Conservation (phyloP, 2,113 vertebrate genomes). For the Anoplopoma fimbria region DNA sequence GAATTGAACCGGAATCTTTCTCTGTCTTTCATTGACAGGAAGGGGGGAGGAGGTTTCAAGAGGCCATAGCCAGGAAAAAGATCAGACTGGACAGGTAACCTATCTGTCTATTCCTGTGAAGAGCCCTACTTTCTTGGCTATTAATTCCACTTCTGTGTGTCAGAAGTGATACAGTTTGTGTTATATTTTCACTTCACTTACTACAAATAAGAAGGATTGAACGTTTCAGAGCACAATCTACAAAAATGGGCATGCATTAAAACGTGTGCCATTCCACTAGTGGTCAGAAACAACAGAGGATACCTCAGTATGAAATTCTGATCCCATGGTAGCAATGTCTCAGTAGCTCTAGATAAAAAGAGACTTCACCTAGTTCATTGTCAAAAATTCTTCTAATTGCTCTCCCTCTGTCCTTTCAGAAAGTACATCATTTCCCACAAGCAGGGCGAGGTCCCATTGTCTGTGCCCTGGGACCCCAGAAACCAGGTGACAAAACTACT, state of each 20-base stretch:
- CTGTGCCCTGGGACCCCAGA: constrained; percentile 93
- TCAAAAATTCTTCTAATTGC: neutral
- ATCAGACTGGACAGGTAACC: constrained; percentile 92
- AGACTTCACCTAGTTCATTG: neutral
- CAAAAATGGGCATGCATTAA: neutral
- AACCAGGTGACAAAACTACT: constrained; percentile 89
- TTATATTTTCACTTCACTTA: neutral
- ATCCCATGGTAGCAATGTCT: neutral
- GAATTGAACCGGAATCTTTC: neutral
- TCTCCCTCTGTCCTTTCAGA: constrained; percentile 74
- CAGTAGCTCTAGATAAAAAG: neutral
- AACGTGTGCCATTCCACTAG: neutral
- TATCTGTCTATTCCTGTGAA: neutral
- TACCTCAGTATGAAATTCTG: neutral
- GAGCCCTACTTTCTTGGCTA: neutral
- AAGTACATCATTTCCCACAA: constrained; percentile 93
- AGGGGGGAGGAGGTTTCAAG: constrained; percentile 90
- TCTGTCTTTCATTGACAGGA: constrained; percentile 82
- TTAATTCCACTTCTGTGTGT: neutral
- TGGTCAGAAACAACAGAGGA: neutral
- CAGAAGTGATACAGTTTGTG: neutral
- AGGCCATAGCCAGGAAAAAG: constrained; percentile 93
- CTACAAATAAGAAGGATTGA: neutral
- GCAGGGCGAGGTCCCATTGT: constrained; percentile 89
- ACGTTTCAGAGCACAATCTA: neutral